These are phyloP conservation scores for Bungarus multicinctus DNA, from an alignment of 2,113 vertebrate genomes.

Conservation along the genomic window DNA sequence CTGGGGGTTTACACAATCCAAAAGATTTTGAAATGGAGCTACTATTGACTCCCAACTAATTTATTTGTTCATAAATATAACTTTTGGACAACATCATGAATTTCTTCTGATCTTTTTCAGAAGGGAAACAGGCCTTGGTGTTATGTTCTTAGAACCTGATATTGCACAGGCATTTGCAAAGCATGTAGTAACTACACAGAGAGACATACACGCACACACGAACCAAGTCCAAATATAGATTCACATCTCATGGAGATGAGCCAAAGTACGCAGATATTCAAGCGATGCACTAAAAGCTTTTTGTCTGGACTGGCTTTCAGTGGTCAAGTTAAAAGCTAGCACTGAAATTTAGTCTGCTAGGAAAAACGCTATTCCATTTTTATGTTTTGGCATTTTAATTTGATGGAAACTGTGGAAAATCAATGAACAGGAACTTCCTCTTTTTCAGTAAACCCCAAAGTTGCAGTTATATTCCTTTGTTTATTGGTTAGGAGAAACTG, in stretches of 20 bases:
- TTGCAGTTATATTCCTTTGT: neutral
- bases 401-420: neutral
- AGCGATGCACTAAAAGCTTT: neutral
- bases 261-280: neutral
- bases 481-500: neutral
- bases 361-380: neutral
- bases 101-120: neutral
- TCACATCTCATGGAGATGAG: neutral
- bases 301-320: neutral
- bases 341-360: neutral
- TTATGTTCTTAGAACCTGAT: neutral
- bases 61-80: neutral
- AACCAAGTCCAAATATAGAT: neutral
- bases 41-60: neutral
- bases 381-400: neutral
- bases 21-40: neutral
- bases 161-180: neutral
- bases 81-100: neutral
- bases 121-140: neutral
- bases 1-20: neutral
- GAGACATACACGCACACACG: neutral
- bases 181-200: neutral
- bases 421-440: neutral
- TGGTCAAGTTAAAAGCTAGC: neutral
- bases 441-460: neutral